Evolutionary conservation across 2,888 invertebrate species (phyloP).

Genomic region (Drosophila acutilabella): DNA sequence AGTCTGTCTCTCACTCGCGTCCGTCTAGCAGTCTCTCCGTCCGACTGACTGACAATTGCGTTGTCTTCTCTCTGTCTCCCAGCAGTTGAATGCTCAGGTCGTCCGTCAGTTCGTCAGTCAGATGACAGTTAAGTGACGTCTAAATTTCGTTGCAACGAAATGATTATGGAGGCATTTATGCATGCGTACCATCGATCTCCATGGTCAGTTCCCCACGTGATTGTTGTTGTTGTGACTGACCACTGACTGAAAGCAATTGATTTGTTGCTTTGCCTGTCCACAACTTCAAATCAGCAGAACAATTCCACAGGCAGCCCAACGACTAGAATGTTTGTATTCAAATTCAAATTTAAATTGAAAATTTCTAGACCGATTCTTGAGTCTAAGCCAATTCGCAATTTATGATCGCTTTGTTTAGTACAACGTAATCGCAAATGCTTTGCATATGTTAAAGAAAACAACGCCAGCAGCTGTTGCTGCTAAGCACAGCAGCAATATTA

Average conservation of each 20-base stretch:
- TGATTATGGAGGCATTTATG: constrained; percentile 80
- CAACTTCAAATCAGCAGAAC: constrained; percentile 36
- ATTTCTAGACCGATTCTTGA: constrained; percentile 31
- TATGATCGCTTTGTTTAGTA: constrained; percentile 72
- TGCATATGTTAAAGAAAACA: neutral
- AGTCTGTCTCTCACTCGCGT: constrained; percentile 8
- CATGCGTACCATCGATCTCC: constrained; percentile 71
- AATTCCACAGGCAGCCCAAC: neutral
- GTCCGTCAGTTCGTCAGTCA: constrained; percentile 61
- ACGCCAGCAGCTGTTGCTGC: constrained; percentile 1
- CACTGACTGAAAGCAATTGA: constrained; percentile 51
- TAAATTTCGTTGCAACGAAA: constrained; percentile 79
- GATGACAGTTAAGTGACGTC: constrained; percentile 80
- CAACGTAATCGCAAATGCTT: constrained; percentile 2
- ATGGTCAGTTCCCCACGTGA: constrained; percentile 44
- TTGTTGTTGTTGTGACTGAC: constrained; percentile 32
- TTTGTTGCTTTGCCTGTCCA: constrained; percentile 54
- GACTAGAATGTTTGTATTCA: constrained; percentile 74
- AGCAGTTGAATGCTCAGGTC: constrained; percentile 29
- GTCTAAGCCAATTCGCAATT: constrained; percentile 50
- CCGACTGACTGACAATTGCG: constrained; percentile 21
- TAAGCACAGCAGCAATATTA: constrained; percentile 3
- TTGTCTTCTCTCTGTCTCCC: constrained; percentile 23
- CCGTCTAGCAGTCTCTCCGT: constrained; percentile 4
- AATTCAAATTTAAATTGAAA: constrained; percentile 61